Evolutionary conservation across 1,140 invertebrate genomes (phyloP).

Genomic region (Telenomus remus): DNA sequence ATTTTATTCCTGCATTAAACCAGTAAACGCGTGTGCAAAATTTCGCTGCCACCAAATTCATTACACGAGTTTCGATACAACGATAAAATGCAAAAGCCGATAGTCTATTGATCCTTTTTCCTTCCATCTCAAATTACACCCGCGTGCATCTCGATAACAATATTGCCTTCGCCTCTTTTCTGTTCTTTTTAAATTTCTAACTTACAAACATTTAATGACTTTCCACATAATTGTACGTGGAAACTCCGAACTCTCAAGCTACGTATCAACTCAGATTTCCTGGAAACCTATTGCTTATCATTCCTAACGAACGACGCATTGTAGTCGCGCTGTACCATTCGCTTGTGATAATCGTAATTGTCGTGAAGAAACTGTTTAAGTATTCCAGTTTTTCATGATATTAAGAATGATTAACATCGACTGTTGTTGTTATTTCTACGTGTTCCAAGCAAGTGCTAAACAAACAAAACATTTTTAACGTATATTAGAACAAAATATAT

Average conservation of each 20-base stretch:
- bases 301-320: slow-evolving; percentile 26
- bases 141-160: slow-evolving; percentile 56
- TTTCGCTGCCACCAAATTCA: slow-evolving; percentile 51
- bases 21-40: slow-evolving; percentile 42
- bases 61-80: slow-evolving; percentile 34
- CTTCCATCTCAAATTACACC: slow-evolving; percentile 31
- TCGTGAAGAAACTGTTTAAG: background rate
- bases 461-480: no score
- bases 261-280: slow-evolving; percentile 41
- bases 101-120: slow-evolving; percentile 47
- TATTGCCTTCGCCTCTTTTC: slow-evolving; percentile 25
- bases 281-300: slow-evolving; percentile 31
- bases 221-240: slow-evolving; percentile 48
- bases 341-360: background rate
- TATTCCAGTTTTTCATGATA: no score
- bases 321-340: background rate
- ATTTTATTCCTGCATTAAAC: slow-evolving; percentile 71
- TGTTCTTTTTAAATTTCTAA: slow-evolving; percentile 17
- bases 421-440: no score
- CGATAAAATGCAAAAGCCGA: slow-evolving; percentile 20
- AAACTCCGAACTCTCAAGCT: slow-evolving; percentile 15
- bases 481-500: no score
- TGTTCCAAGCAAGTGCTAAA: no score
- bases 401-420: no score
- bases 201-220: slow-evolving; percentile 23